Base-by-base conservation (phyloP, 2,797 vertebrate species). In the Scleropages formosus region DNA sequence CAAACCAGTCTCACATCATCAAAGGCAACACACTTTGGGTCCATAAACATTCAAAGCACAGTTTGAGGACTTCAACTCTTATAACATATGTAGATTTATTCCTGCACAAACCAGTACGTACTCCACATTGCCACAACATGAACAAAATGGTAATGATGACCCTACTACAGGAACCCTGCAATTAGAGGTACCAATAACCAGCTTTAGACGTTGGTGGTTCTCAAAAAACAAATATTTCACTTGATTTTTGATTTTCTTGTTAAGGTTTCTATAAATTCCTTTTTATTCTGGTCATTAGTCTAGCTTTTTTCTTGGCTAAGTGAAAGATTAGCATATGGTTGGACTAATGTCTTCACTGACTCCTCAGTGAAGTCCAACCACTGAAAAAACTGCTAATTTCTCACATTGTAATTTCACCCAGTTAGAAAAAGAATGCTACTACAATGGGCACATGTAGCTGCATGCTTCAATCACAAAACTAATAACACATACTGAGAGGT, bases 141-240 rank as follows among this genome's bases (percentile, higher is more conserved):
- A 66, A 83, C 77, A 79, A 81, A 80, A 81, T 82, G 82, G 75
- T 82, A 86, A 84, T 81, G 77, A 78, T 79, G 83, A 80, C 44
- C 74, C 72, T 44, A 58, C 78, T 71, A 73, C 13, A 68, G 46
- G 78, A 72, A 18, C 51, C 66, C 59, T 58, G 74, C 58, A 46
- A 72, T 79, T 74, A 79, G 82, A 82, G 74, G 63, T 77, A 74
- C 75, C 22, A 63, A 46, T n/a, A 53, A 47, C 65, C 4, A 20
- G 8, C 62, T 46, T 67, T 80, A 81, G 79, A 78, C 56, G 62
- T 78, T 67, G 75, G 73, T 75, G 79, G 77, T 80, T 56, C 77
- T 82, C 72, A 78, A 82, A 81, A 83, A 22, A 78, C 27, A 49
- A 60, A 22, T n/a, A 85, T 80, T 78, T 80, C 82, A 78, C 75